Percentiles rank a stretch among this genome's conserved stretches.
Evolutionary conservation across 2,888 invertebrate species (phyloP).

Genomic region (Leptopilina syphax): DNA sequence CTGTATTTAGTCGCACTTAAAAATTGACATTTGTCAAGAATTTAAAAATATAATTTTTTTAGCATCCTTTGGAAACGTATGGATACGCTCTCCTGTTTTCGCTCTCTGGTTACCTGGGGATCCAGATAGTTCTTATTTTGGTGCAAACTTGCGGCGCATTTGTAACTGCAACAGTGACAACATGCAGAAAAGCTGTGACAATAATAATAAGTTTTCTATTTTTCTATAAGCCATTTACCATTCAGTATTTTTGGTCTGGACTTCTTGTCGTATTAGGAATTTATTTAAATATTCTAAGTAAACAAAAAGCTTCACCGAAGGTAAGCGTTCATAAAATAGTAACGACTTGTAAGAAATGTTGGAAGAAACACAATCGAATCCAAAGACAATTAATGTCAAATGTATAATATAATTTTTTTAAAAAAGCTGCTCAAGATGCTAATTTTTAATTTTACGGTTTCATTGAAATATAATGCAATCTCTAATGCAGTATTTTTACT

Average conservation of each 20-base stretch:
- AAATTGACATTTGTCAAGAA: not conserved
- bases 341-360: constrained; percentile 57
- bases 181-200: constrained; percentile 93
- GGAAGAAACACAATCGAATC: constrained; percentile 64
- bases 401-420: constrained; percentile 47
- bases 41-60: constrained; percentile 66
- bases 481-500: too few species aligned
- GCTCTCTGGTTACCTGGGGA: constrained; percentile 92
- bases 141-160: constrained; percentile 94
- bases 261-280: constrained; percentile 92
- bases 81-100: constrained; percentile 92
- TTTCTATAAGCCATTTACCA: constrained; percentile 95
- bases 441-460: too few species aligned
- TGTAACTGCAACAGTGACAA: constrained; percentile 94
- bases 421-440: not conserved
- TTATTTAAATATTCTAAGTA: constrained; percentile 95
- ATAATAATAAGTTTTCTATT: constrained; percentile 95
- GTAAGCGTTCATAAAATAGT: constrained; percentile 55
- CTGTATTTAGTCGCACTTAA: too few species aligned
- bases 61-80: constrained; percentile 87
- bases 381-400: constrained; percentile 65
- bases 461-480: too few species aligned
- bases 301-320: constrained; percentile 72
- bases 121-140: constrained; percentile 93
- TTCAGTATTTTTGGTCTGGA: constrained; percentile 95